phyloP scores from a whole-genome alignment of 1,140 invertebrate genomes.

The Microplitis demolitor region DNA sequence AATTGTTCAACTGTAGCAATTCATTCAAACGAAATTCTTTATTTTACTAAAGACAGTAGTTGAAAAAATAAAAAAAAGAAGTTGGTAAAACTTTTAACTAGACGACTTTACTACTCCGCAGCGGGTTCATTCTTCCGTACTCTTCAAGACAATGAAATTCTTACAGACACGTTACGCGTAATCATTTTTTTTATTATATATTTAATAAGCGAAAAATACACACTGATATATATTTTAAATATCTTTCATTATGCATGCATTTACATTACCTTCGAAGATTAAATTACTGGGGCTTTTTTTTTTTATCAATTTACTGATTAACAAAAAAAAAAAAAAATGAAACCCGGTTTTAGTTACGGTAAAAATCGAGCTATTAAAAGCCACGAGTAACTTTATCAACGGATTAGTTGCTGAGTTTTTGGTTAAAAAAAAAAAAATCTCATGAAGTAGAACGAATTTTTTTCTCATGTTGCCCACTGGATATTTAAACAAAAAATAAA shows the following conservation, averaged over 20 bases:
- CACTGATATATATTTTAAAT: neutral
- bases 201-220: neutral
- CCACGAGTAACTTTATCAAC: too few relatives aligned
- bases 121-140: neutral
- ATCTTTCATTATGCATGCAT: too few relatives aligned
- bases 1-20: slow-evolving; percentile 1
- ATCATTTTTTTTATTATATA: neutral
- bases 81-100: neutral
- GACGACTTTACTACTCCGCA: neutral
- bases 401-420: too few relatives aligned
- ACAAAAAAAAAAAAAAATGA: too few relatives aligned
- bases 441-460: too few relatives aligned
- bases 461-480: too few relatives aligned
- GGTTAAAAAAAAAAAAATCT: too few relatives aligned
- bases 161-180: neutral
- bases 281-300: neutral
- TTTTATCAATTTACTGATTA: neutral
- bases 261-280: too few relatives aligned
- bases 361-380: too few relatives aligned
- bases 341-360: too few relatives aligned
- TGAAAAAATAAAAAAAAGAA: neutral
- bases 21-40: neutral
- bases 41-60: neutral
- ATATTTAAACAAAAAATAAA: too few relatives aligned
- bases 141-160: slow-evolving; percentile 8